Evolutionary conservation across 1,140 invertebrate genomes (phyloP).

Genomic region (Hermatobates lingyangjiaoensis): DNA sequence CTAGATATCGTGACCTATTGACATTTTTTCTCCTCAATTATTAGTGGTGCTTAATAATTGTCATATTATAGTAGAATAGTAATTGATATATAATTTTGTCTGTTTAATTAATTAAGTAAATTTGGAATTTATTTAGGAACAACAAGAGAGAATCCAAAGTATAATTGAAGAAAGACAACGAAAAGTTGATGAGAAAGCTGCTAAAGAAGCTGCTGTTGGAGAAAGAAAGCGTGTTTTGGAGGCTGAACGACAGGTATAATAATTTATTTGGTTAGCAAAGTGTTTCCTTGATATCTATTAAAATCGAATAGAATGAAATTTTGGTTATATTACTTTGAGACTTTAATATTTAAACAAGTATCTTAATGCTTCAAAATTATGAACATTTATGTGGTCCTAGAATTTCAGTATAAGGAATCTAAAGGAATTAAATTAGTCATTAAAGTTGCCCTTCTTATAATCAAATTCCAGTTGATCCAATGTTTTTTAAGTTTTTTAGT

Average conservation of each 20-base stretch:
- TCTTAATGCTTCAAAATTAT: background rate
- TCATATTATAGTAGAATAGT: no score
- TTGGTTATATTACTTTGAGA: background rate
- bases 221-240: constrained; percentile 69
- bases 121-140: constrained; percentile 31
- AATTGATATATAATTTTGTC: no score
- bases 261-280: background rate
- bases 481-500: no score
- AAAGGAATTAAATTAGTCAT: background rate
- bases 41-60: no score
- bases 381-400: background rate
- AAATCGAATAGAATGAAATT: background rate
- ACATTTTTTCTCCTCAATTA: background rate
- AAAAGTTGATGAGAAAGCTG: constrained; percentile 74
- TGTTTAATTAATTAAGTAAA: background rate
- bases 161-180: constrained; percentile 48
- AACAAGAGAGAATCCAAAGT: constrained; percentile 61
- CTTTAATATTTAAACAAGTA: background rate
- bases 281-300: background rate
- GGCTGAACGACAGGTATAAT: constrained; percentile 50
- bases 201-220: constrained; percentile 85
- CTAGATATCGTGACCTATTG: no score
- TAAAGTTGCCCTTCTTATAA: no score
- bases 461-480: no score
- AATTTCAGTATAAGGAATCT: background rate